Base-by-base conservation (phyloP, 2,113 vertebrate species). In the Hemibagrus wyckioides region DNA sequence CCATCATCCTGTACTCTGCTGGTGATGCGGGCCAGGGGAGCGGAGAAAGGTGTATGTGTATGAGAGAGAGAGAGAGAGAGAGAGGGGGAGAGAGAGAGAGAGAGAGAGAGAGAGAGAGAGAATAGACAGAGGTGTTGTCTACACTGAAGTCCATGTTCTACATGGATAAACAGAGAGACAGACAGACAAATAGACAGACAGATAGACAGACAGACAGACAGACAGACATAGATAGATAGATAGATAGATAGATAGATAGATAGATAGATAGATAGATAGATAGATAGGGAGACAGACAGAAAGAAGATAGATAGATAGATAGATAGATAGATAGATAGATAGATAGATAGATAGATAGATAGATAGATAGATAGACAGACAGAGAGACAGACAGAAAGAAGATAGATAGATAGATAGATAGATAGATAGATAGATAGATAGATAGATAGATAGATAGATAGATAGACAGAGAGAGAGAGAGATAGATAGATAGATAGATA, bases 1-100 rank as follows among this genome's bases (percentile, higher is more conserved):
- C 93, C 94, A 95, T 95, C 94, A 95, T 94, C 91, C 89, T 54
- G 81, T 79, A n/a, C 56, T 67, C 85, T 86, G 83, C n/a, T 54
- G 1, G 85, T 94, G 94, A 94, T 93, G 93, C 86, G 81, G 36
- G 91, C 90, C 87, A 91, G 92, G 88, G 90, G 86, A 90, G 88
- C 84, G 61, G 88, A 90, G 88, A 89, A 90, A 91, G 92, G 14
- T 77, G 36, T 85, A 57, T 79, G 73, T 79, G 36, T 85, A 50
- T 76, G 30, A 76, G 54, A 59, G 91, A 91, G 92, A 92, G 50
- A 50, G 52, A 48, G 19, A 33, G 82, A 36, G 57, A 33, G 57
- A 14, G 17, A 28, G 2, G 19, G 52, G 10, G 36, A 13, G 19
- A 33, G 82, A 36, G 30, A 76, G 54, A 59, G 91, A 91, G 92